Conservation (phyloP, 2,797 vertebrate species). For the Sebastes steindachneri region DNA sequence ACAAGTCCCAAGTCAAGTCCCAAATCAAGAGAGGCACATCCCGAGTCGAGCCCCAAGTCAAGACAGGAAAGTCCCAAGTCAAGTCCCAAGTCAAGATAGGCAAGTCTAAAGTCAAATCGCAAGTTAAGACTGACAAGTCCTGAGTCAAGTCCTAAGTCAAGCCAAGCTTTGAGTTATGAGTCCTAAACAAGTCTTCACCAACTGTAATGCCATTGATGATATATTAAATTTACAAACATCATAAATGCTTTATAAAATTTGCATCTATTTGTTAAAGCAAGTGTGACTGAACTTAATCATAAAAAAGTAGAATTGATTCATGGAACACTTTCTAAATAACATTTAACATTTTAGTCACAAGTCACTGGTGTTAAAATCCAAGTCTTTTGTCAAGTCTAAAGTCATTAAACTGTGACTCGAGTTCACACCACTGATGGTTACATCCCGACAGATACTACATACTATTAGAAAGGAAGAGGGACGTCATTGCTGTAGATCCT, state of each 20-base stretch:
- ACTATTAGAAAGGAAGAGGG: neutral
- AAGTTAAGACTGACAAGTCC: too few relatives aligned
- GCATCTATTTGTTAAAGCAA: neutral
- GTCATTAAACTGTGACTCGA: neutral
- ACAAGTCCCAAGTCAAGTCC: too few relatives aligned
- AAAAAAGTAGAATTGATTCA: neutral
- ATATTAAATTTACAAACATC: neutral
- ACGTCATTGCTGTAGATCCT: neutral
- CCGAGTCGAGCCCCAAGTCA: too few relatives aligned
- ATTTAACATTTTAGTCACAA: neutral
- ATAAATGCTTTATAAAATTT: neutral
- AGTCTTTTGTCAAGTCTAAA: neutral
- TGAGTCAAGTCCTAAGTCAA: too few relatives aligned
- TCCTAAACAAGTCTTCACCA: neutral
- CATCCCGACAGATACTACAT: neutral
- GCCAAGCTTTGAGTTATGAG: too few relatives aligned
- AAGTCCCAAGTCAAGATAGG: too few relatives aligned
- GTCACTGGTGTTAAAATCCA: neutral
- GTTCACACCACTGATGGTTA: neutral
- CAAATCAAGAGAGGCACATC: too few relatives aligned
- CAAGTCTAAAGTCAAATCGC: too few relatives aligned
- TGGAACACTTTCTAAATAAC: neutral
- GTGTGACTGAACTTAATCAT: neutral
- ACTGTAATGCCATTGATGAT: fast-evolving
- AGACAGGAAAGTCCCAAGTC: fast-evolving